Evolutionary conservation across 2,113 vertebrate species (phyloP), one percentile per base, ranked within the genome.

Genomic region (Calyptomena viridis): DNA sequence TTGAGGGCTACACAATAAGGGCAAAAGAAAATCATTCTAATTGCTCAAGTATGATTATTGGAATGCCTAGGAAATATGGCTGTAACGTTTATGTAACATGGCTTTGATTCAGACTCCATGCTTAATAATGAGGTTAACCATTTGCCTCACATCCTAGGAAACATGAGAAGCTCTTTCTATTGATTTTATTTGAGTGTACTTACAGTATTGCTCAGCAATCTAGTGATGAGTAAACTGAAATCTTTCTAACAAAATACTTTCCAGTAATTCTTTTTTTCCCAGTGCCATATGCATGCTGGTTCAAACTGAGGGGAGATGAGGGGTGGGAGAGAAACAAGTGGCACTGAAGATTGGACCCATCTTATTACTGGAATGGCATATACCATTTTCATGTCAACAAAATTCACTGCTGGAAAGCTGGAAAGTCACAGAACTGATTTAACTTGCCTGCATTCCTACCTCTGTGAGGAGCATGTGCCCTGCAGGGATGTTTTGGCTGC

Each of bases 401-500:
- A 95, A 95, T 84, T 93, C 14, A 2, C 72, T 82, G 53, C 92
- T 33, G 55, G 93, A 90, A 95, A 31, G 64, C 85, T 40, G 40
- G 40, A 40, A 40, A 72, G 90, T 93, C 87, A 44, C 46, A 33
- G 50, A 90, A 90, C 93, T 96, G 94, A 97, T 97, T 94, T 95
- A 92, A 90, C 92, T 94, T 93, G 95, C 95, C 84, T 96, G 71
- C 9, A 25, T 97, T 96, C 72, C 87, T 88, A 84, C 95, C 89
- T 94, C 94, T 21, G 72, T 3, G 4, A 97, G 96, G 96, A 94
- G 96, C 96, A 81, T 76, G 33, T 83, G 81, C 96, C 97, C 97
- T 89, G 90, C 87, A 73, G 98, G 96, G 68, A 95, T 96, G 96
- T 97, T 97, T 96, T 94, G 55, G 94, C 96, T 93, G 53, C 95